Conservation (phyloP, 2,888 invertebrate genomes). For the Pimpla rufipes region DNA sequence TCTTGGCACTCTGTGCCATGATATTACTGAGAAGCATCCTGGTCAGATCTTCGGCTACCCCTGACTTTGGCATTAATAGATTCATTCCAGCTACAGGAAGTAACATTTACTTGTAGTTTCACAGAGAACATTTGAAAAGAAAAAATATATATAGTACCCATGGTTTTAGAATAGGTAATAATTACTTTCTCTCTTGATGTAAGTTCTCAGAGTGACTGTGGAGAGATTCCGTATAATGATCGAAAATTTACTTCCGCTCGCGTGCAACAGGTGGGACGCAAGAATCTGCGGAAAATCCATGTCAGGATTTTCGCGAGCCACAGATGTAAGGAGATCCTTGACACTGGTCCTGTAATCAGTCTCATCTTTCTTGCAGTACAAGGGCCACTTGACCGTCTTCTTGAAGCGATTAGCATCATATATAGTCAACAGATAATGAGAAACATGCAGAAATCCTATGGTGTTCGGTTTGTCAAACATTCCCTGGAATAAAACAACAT, state of each 20-base stretch:
- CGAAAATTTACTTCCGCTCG: slow-evolving; percentile 81
- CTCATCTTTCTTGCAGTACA: slow-evolving; percentile 81
- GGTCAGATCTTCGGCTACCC: slow-evolving; percentile 70
- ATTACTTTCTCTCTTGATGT: slow-evolving; percentile 76
- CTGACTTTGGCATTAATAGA: slow-evolving; percentile 73
- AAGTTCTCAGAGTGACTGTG: slow-evolving; percentile 76
- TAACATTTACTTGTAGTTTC: not conserved
- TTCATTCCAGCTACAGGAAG: slow-evolving; percentile 67
- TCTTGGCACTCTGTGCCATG: slow-evolving; percentile 58
- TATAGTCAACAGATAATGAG: slow-evolving; percentile 80
- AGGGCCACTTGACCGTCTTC: slow-evolving; percentile 80
- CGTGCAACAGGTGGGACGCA: slow-evolving; percentile 80
- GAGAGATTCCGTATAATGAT: slow-evolving; percentile 82
- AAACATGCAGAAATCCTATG: slow-evolving; percentile 79
- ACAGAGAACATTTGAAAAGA: not conserved
- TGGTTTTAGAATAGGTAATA: not conserved
- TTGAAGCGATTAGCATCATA: slow-evolving; percentile 78
- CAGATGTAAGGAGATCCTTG: slow-evolving; percentile 76
- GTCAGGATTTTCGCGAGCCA: slow-evolving; percentile 80
- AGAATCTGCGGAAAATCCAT: slow-evolving; percentile 80
- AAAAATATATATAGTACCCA: not conserved
- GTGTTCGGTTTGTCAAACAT: slow-evolving; percentile 84
- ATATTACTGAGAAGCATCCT: slow-evolving; percentile 72
- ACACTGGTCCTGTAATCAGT: slow-evolving; percentile 80
- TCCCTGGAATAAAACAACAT: slow-evolving; percentile 73